Conservation (phyloP, 1,140 invertebrate genomes). For the Philaenus spumarius region DNA sequence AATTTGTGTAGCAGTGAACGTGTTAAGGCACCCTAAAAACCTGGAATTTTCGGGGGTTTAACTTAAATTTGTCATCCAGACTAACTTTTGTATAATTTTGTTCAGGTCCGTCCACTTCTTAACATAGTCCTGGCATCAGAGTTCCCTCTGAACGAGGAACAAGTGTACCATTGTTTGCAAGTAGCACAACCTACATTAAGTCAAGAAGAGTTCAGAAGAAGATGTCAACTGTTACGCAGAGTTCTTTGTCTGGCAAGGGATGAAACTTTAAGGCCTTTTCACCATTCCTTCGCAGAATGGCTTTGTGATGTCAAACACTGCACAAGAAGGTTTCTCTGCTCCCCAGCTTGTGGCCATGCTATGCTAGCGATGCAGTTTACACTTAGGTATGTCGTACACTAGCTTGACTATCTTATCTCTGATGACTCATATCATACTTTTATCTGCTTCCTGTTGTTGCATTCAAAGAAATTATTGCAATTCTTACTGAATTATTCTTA, state of each 20-base stretch:
- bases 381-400: conserved; percentile 38
- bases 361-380: conserved; percentile 83
- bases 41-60: too few relatives aligned
- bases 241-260: conserved; percentile 54
- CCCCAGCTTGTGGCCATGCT: conserved; percentile 77
- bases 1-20: too few relatives aligned
- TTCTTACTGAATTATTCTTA: too few relatives aligned
- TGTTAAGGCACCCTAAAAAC: too few relatives aligned
- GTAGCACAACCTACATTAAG: conserved; percentile 74
- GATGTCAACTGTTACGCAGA: conserved; percentile 70
- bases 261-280: conserved; percentile 61
- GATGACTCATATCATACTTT: too few relatives aligned
- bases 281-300: conserved; percentile 92
- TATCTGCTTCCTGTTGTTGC: too few relatives aligned
- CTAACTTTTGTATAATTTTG: not conserved
- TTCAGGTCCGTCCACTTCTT: conserved; percentile 63
- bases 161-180: conserved; percentile 73
- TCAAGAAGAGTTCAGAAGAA: conserved; percentile 75
- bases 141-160: conserved; percentile 70
- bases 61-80: not conserved
- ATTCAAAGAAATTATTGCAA: too few relatives aligned
- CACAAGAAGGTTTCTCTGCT: conserved; percentile 88
- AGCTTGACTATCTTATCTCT: too few relatives aligned
- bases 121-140: conserved; percentile 84
- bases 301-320: conserved; percentile 93